These are phyloP conservation scores for Meloidogyne hapla DNA, from an alignment of 1,140 invertebrate species.

Conservation along the genomic window DNA sequence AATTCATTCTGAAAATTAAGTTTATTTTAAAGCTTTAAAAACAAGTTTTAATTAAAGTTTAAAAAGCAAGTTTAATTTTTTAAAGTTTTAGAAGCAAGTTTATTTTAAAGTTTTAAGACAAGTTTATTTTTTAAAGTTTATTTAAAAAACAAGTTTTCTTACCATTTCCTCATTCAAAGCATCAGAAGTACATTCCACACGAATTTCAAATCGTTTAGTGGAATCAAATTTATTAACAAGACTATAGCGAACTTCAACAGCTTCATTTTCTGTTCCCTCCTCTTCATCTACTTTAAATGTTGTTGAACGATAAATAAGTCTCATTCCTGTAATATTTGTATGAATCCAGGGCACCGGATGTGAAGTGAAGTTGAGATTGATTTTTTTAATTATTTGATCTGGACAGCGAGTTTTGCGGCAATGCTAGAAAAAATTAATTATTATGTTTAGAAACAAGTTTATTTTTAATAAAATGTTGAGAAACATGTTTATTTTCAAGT, in stretches of 20 bases:
- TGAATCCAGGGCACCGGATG: conserved; percentile 8
- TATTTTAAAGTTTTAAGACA: too few species aligned
- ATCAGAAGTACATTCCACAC: conserved; percentile 4
- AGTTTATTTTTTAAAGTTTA: too few species aligned
- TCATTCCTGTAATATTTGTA: conserved; percentile 9
- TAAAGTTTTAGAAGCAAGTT: too few species aligned
- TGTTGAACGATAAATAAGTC: conserved; percentile 8
- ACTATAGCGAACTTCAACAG: conserved; percentile 7
- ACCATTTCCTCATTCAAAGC: conserved; percentile 9
- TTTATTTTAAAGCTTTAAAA: neutral
- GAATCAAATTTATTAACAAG: neutral
- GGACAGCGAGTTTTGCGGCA: neutral
- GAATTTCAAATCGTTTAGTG: conserved; percentile 6
- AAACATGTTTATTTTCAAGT: too few species aligned
- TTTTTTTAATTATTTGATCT: conserved; percentile 7
- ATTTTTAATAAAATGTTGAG: too few species aligned
- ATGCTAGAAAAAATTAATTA: conserved; percentile 3
- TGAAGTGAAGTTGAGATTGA: conserved; percentile 7
- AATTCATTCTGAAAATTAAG: neutral
- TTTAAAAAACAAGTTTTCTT: neutral
- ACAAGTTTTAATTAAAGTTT: neutral
- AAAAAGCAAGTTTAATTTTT: neutral
- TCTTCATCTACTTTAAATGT: conserved; percentile 15
- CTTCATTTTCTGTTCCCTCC: neutral
- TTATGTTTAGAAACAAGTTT: too few species aligned